Percentiles rank a stretch among this genome's conserved stretches.
phyloP scores from a whole-genome alignment of 2,113 vertebrate genomes.

The Microtus oregoni region DNA sequence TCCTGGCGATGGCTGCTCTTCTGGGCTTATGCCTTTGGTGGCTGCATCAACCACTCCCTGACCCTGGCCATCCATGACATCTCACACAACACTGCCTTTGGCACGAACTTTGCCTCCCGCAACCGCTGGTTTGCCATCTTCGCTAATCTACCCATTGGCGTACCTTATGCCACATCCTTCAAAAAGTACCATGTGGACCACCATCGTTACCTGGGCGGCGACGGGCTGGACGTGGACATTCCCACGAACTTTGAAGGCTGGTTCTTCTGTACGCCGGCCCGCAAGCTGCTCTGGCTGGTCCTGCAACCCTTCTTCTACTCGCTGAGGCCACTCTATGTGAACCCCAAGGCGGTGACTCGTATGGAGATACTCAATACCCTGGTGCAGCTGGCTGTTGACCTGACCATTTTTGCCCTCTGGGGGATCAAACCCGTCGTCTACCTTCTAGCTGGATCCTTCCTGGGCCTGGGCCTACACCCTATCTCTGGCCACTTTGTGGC shows the following conservation, averaged over 20 bases:
- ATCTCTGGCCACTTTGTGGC: slow-evolving; percentile 99
- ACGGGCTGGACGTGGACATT: slow-evolving; percentile 95
- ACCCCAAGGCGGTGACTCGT: slow-evolving; percentile 93
- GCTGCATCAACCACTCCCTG: slow-evolving; percentile 96
- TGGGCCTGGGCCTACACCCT: slow-evolving; percentile 96
- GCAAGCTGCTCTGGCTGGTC: slow-evolving; percentile 95
- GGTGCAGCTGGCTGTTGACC: slow-evolving; percentile 89
- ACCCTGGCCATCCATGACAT: slow-evolving; percentile 98
- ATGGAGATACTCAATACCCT: slow-evolving; percentile 93
- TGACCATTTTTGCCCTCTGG: slow-evolving; percentile 91
- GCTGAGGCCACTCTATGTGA: slow-evolving; percentile 92
- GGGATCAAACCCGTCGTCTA: slow-evolving; percentile 94
- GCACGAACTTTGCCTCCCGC: slow-evolving; percentile 90
- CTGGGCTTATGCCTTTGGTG: slow-evolving; percentile 96
- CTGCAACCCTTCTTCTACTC: slow-evolving; percentile 95
- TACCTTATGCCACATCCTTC: slow-evolving; percentile 97
- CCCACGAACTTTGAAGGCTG: slow-evolving; percentile 95
- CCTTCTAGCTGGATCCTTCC: slow-evolving; percentile 92
- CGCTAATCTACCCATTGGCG: slow-evolving; percentile 95
- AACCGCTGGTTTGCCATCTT: slow-evolving; percentile 98
- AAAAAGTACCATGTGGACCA: slow-evolving; percentile 99
- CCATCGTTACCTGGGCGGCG: slow-evolving; percentile 96
- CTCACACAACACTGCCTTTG: slow-evolving; percentile 97
- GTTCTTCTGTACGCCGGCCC: slow-evolving; percentile 95
- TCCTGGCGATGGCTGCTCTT: slow-evolving; percentile 98